These are phyloP conservation scores for Stichodactyla mertensii DNA, from an alignment of 64 coral and sea anemone species.

Conservation along the genomic window DNA sequence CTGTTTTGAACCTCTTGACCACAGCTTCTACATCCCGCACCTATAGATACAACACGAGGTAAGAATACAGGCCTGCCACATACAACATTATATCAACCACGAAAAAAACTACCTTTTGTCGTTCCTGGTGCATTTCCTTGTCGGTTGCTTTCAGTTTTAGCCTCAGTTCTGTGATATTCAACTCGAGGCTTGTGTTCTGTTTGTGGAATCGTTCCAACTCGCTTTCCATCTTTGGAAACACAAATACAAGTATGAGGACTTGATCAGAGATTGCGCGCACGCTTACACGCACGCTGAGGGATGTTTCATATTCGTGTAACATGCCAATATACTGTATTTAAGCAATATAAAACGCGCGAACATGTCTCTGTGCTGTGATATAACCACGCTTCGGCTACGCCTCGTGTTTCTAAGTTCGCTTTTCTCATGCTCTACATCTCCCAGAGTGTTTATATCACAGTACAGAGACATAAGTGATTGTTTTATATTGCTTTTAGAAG, in stretches of 20 bases:
- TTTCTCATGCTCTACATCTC: no score
- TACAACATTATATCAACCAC: not conserved
- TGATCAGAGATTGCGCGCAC: not conserved
- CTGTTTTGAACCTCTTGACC: slow-evolving; percentile 95
- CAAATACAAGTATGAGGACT: not conserved
- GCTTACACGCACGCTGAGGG: not conserved
- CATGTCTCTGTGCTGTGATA: no score
- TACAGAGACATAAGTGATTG: no score
- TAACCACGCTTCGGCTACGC: no score
- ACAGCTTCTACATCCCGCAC: slow-evolving; percentile 93
- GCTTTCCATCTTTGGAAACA: slow-evolving; percentile 82
- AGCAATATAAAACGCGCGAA: no score
- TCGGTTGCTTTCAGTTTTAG: slow-evolving; percentile 95
- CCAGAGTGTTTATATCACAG: no score
- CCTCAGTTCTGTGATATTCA: slow-evolving; percentile 89
- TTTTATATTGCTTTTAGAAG: no score
- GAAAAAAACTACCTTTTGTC: slow-evolving; percentile 67
- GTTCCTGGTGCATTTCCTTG: slow-evolving; percentile 96
- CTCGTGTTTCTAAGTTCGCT: no score
- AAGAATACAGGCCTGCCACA: not conserved
- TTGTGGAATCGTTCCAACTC: slow-evolving; percentile 98
- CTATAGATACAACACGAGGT: slow-evolving; percentile 12
- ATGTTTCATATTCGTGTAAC: no score
- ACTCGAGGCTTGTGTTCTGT: slow-evolving; percentile 88
- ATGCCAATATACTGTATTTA: no score